Evolutionary conservation across 2,888 invertebrate genomes (phyloP), one percentile per base, ranked within the genome.

Genomic region (Watsonalla cultraria): DNA sequence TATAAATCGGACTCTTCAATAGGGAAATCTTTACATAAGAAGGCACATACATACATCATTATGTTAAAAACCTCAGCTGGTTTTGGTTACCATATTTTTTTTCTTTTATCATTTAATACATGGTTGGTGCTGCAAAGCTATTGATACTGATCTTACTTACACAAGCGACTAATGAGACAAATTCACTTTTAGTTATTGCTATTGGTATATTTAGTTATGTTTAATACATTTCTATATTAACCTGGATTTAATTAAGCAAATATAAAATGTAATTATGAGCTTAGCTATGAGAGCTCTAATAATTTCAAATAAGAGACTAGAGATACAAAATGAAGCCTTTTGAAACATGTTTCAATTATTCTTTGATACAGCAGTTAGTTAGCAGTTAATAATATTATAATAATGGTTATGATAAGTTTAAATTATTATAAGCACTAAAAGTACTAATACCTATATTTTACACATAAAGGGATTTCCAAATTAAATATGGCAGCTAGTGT

Each of bases 401-500:
- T 64, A 62, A 60, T 51, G 60, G 67, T 71, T 60, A 66, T 51
- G 46, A 60, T 65, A 63, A 64, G 15, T 56, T 62, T 63, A 61
- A 69, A 68, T 70, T 68, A 76, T 57, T 62, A 70, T 68, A 77
- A 75, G 74, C 70, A 72, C 65, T 68, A 66, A 68, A 63, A 71
- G 68, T 49, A 46, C n/a, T 35, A 34, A 72, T 24, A 49, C 61
- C 24, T 24, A 24, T 24, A 24, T 64, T 70, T 71, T 69, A 73
- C 62, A 71, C 61, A 71, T 60, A 71, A 67, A 68, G 61, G 53
- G 57, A 68, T 67, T 70, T 73, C 70, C 70, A 74, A 78, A 80
- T 76, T 70, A 80, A 74, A 80, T 84, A 86, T 86, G 85, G 85
- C 85, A 86, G 84, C 84, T 80, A 80, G 68, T 64, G 59, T 72